A percentile compares a stretch with the other conserved stretches of the same genome.
phyloP scores from a whole-genome alignment of 2,797 vertebrate species.

The Chelon auratus region DNA sequence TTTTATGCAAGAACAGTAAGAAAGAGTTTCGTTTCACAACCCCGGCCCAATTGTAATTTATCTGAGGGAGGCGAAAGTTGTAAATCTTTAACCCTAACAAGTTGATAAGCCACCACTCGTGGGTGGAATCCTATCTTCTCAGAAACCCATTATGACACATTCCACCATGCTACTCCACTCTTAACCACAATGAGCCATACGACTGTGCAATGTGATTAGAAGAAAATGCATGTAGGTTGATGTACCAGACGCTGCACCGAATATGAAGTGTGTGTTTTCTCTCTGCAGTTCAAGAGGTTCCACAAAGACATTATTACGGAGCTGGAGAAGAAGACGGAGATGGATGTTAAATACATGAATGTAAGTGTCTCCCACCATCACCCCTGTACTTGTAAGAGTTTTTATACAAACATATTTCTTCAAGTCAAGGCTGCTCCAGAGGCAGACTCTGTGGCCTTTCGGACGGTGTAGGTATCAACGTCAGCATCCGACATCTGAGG shows the following conservation, averaged over 20 bases:
- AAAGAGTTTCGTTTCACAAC: neutral
- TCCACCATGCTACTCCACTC: slow-evolving; percentile 27
- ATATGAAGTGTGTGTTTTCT: slow-evolving; percentile 36
- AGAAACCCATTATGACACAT: slow-evolving; percentile 51
- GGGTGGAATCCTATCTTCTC: slow-evolving; percentile 32
- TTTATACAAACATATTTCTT: slow-evolving; percentile 1
- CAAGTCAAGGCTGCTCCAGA: neutral
- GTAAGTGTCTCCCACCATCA: slow-evolving; percentile 82
- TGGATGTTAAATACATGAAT: slow-evolving; percentile 98
- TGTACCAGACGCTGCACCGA: slow-evolving; percentile 22
- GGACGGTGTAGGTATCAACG: neutral
- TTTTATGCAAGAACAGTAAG: neutral
- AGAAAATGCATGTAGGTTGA: neutral
- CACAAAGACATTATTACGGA: slow-evolving; percentile 93
- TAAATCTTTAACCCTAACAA: slow-evolving; percentile 71
- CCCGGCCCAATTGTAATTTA: slow-evolving; percentile 3
- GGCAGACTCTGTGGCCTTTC: neutral
- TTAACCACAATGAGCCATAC: slow-evolving; percentile 35
- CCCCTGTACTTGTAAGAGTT: neutral
- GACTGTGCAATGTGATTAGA: slow-evolving; percentile 25
- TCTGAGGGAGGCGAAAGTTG: slow-evolving; percentile 17
- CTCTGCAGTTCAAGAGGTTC: slow-evolving; percentile 92
- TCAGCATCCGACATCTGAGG: neutral
- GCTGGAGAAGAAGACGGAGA: slow-evolving; percentile 96
- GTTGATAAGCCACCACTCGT: slow-evolving; percentile 57